phyloP scores from a whole-genome alignment of 1,140 invertebrate genomes.

The Popillia japonica region DNA sequence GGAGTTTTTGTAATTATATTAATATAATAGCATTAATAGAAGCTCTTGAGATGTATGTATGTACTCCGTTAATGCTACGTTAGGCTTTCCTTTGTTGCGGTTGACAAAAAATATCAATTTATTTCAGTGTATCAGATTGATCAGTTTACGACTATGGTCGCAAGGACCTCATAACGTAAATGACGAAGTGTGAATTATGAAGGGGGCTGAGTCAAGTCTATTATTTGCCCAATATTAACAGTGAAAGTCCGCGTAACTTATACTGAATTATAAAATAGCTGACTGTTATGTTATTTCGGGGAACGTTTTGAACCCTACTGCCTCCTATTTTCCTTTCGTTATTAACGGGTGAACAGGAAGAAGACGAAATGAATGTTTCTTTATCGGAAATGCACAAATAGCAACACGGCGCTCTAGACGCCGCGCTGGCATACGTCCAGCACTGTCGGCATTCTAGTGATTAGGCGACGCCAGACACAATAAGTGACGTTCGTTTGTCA shows the following conservation, averaged over 20 bases:
- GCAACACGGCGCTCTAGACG: constrained; percentile 31
- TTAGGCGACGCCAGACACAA: constrained; percentile 39
- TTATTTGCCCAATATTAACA: not conserved
- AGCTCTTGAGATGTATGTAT: too few species aligned
- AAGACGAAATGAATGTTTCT: constrained; percentile 32
- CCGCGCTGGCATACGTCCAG: constrained; percentile 38
- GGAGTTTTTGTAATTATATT: too few species aligned
- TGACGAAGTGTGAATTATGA: too few species aligned
- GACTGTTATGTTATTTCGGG: constrained; percentile 19
- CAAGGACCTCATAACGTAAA: too few species aligned
- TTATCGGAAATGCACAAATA: constrained; percentile 42
- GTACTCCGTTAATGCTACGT: too few species aligned
- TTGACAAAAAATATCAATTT: too few species aligned
- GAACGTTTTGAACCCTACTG: not conserved
- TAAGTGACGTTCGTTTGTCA: constrained; percentile 37
- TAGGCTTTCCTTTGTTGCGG: too few species aligned
- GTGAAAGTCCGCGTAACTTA: not conserved
- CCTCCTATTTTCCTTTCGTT: not conserved
- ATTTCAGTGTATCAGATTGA: too few species aligned
- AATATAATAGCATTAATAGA: too few species aligned
- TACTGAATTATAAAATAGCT: too few species aligned
- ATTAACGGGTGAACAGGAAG: constrained; percentile 31
- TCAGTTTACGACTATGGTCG: too few species aligned
- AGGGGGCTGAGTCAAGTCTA: too few species aligned
- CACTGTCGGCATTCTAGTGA: constrained; percentile 32